Evolutionary conservation across 2,797 vertebrate species (phyloP).

Genomic region (Enteromius viviparus): DNA sequence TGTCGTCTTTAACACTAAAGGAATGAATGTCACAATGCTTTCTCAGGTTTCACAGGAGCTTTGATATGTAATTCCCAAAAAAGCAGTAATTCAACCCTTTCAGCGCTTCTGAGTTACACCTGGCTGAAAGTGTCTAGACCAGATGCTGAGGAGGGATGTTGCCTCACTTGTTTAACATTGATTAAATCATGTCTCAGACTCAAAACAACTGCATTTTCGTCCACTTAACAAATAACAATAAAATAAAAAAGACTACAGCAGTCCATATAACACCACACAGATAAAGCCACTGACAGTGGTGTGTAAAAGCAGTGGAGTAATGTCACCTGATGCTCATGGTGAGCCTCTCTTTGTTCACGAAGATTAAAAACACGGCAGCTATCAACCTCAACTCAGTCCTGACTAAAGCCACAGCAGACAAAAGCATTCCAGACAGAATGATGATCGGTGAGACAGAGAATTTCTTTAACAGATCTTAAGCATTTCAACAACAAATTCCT

Average conservation of each 20-base stretch:
- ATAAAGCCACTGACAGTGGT: neutral
- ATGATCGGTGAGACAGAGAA: neutral
- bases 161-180: slow-evolving; percentile 6
- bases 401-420: slow-evolving; percentile 32
- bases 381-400: slow-evolving; percentile 23
- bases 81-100: slow-evolving; percentile 65
- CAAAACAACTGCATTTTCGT: slow-evolving; percentile 14
- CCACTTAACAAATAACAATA: slow-evolving; percentile 10
- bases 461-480: neutral
- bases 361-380: slow-evolving; percentile 26
- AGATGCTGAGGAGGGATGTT: slow-evolving; percentile 7
- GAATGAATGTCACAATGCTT: slow-evolving; percentile 36
- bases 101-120: slow-evolving; percentile 59
- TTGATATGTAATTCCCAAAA: slow-evolving; percentile 74
- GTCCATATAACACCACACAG: neutral
- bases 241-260: neutral
- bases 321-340: slow-evolving; percentile 19
- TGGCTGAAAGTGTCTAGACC: slow-evolving; percentile 26
- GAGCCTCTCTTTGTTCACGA: slow-evolving; percentile 22
- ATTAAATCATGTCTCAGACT: neutral
- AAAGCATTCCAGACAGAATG: slow-evolving; percentile 14
- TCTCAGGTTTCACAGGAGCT: slow-evolving; percentile 70
- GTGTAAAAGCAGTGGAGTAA: neutral
- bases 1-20: slow-evolving; percentile 7
- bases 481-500: neutral